Conservation (phyloP, 2,888 invertebrate genomes). For the Liodrosophila aerea region DNA sequence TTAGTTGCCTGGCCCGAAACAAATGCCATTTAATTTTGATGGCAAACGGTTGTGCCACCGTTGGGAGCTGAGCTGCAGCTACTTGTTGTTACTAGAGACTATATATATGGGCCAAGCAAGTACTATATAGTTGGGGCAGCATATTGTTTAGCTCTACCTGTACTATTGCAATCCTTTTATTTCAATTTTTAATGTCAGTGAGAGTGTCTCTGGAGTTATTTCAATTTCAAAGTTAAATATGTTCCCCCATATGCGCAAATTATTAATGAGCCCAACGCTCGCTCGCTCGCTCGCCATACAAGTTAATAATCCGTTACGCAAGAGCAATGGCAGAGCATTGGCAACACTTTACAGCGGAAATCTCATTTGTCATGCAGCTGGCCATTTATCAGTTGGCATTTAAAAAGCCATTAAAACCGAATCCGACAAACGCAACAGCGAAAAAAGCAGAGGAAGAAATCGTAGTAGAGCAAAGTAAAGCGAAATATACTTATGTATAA, state of each 20-base stretch:
- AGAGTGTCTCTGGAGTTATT: slow-evolving; percentile 18
- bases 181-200: slow-evolving; percentile 26
- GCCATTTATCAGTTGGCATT: slow-evolving; percentile 76
- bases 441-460: slow-evolving; percentile 16
- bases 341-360: slow-evolving; percentile 62
- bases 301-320: slow-evolving; percentile 47
- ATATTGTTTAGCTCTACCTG: slow-evolving; percentile 21
- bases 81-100: slow-evolving; percentile 15
- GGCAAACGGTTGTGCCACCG: slow-evolving; percentile 51
- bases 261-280: slow-evolving; percentile 68
- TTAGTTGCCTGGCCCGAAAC: slow-evolving; percentile 44
- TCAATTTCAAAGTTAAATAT: slow-evolving; percentile 28
- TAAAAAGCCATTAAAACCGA: slow-evolving; percentile 79
- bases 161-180: slow-evolving; percentile 9
- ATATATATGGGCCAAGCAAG: slow-evolving; percentile 13
- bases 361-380: slow-evolving; percentile 73
- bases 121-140: no score
- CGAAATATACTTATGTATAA: slow-evolving; percentile 7
- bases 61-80: slow-evolving; percentile 25
- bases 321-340: slow-evolving; percentile 13
- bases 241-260: slow-evolving; percentile 36
- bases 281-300: slow-evolving; percentile 45
- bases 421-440: slow-evolving; percentile 60
- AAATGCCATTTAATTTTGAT: slow-evolving; percentile 67
- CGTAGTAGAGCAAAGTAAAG: slow-evolving; percentile 17